Base-by-base conservation (phyloP, 2,797 vertebrate genomes). In the Syndactyla subalaris region DNA sequence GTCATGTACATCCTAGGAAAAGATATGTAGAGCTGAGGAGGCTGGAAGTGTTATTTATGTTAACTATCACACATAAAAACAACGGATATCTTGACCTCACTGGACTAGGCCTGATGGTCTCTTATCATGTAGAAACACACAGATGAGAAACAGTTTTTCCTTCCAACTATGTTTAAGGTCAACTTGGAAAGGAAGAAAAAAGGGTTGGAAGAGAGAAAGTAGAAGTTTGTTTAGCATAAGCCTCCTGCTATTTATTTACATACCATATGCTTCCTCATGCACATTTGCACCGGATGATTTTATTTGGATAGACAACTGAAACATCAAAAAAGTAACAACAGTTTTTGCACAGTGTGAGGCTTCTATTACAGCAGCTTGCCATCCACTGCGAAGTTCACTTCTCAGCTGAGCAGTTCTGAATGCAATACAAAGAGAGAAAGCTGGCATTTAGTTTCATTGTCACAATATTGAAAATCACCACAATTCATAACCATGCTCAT, bases 221-320 rank as follows among this genome's bases (percentile, higher is more conserved):
- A 49, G 76, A 88, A 82, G 77, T 94, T 95, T 73, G 63, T 84
- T 88, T 78, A 82, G 92, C 86, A 72, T 61, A 91, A 96, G 72
- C 91, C 78, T 96, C 93, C 84, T 87, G 84, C 94, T 95, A 92
- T 92, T 93, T 95, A 85, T 95, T 96, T 97, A 82, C 94, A 80
- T 94, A 87, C 88, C 94, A 95, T 96, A 96, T 97, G 95, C 74
- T 96, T 93, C 81, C 71, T 94, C 77, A 54, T 74, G 81, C 75
- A 65, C 84, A 89, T 89, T 94, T 39, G 18, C 86, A 87, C 91
- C 0, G 3, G 84, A 38, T 96, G 88, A 97, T 95, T 96, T 96
- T 96, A 96, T 96, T 95, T 94, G 84, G 94, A 71, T 63, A 96
- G 95, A 96, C 94, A 96, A 94, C 92, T 92, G 77, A 97, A 96